These are phyloP conservation scores for Porites lutea DNA, from an alignment of 64 coral and sea anemone genomes.

Conservation along the genomic window DNA sequence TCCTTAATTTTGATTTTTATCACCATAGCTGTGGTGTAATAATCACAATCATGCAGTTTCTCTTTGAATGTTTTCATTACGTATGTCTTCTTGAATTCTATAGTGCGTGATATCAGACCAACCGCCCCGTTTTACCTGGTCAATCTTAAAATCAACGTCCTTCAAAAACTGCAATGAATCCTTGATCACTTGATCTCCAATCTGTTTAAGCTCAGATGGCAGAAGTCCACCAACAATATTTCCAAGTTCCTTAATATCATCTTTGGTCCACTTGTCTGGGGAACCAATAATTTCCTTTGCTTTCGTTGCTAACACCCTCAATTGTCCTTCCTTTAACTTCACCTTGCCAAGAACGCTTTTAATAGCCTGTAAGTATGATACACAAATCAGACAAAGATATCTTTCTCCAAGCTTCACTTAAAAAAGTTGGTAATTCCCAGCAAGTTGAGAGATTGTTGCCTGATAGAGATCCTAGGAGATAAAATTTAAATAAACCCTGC, in stretches of 20 bases:
- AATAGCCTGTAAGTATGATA: constrained; percentile 40
- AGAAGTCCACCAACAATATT: constrained; percentile 71
- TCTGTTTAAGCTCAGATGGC: constrained; percentile 84
- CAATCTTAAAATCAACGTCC: constrained; percentile 66
- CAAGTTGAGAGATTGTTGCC: too few relatives aligned
- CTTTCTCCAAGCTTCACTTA: too few relatives aligned
- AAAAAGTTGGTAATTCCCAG: too few relatives aligned
- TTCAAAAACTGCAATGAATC: constrained; percentile 71
- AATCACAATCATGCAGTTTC: too few relatives aligned
- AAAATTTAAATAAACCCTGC: too few relatives aligned
- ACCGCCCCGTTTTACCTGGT: constrained; percentile 67
- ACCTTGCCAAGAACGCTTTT: constrained; percentile 60
- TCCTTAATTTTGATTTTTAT: too few relatives aligned
- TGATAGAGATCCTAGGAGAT: too few relatives aligned
- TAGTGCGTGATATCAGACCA: neutral
- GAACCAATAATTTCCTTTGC: constrained; percentile 72
- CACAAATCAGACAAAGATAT: too few relatives aligned
- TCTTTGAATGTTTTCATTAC: too few relatives aligned
- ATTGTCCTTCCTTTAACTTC: constrained; percentile 61
- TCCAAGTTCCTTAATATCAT: constrained; percentile 80
- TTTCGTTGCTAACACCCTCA: constrained; percentile 73
- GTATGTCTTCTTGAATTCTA: too few relatives aligned
- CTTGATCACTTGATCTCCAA: constrained; percentile 69
- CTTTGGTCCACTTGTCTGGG: constrained; percentile 77
- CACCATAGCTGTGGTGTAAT: too few relatives aligned